Percentiles rank a stretch among this genome's conserved stretches.
These are phyloP conservation scores for Mechanitis mazaeus DNA, from an alignment of 2,888 invertebrate species.

Conservation along the genomic window DNA sequence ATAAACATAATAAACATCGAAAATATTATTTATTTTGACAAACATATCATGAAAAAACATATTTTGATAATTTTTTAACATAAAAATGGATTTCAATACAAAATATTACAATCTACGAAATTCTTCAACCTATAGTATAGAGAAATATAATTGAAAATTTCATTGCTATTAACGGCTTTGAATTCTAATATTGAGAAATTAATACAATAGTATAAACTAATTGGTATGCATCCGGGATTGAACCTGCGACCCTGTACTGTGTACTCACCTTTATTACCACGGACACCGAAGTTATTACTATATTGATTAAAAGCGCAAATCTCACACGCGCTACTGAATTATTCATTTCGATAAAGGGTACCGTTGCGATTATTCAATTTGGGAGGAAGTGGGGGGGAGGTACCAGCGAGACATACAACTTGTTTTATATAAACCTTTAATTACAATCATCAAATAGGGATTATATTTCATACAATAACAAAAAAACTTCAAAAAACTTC, in stretches of 20 bases:
- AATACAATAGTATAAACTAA: constrained; percentile 36
- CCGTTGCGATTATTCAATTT: constrained; percentile 62
- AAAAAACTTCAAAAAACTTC: background rate
- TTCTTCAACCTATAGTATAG: no score
- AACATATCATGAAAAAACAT: no score
- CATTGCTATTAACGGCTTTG: constrained; percentile 25
- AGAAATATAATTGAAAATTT: no score
- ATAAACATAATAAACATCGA: no score
- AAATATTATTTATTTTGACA: no score
- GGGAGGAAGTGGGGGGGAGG: constrained; percentile 6
- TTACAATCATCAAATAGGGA: background rate
- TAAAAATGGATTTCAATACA: no score
- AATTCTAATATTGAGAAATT: constrained; percentile 28
- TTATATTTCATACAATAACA: no score
- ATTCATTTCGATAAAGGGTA: constrained; percentile 60
- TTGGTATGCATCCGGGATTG: constrained; percentile 37
- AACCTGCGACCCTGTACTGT: constrained; percentile 46
- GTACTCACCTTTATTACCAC: constrained; percentile 30
- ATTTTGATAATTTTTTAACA: no score
- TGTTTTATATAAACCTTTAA: no score
- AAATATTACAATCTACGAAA: no score
- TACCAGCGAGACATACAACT: no score
- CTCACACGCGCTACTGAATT: constrained; percentile 45
- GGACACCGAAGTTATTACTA: constrained; percentile 51
- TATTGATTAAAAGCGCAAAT: constrained; percentile 55